Base-by-base conservation (phyloP, 2,888 invertebrate genomes). In the Xylota sylvarum region DNA sequence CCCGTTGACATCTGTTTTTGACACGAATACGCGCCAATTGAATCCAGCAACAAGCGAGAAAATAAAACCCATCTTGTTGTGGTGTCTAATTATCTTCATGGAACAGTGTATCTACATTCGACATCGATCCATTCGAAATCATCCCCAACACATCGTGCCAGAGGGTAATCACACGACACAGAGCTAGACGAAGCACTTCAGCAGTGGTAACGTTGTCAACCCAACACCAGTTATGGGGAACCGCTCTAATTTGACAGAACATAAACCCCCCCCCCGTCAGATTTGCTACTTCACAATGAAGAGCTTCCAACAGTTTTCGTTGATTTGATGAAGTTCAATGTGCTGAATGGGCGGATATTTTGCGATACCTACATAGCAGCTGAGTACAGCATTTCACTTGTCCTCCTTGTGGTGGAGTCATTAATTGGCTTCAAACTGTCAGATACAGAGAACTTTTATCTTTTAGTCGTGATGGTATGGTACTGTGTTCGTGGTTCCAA, bases 341-440 rank as follows among this genome's bases (percentile, higher is more conserved):
- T 78, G 72, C 78, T 67, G 60, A 83, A 72, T 58, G 78, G 35
- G 23, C 14, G 70, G 10, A 50, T 64, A 55, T 70, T 70, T 7
- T 43, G 55, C 23, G 19, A 70, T 37, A 23, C 7, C n/a, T 37
- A 12, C 37, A 1, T 2, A 19, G 19, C 9, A 9, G 14, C 46
- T 19, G 5, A 6, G 43, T 43, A 52, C 19, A 67, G 73, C 50
- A 67, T 77, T 77, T 65, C 56, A 77, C 58, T 82, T 76, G 23
- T 35, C 17, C 10, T 72, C 56, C 30, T 67, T 19, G 5, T 48
- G 55, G 10, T 32, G 10, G 46, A 78, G 79, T 46, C 79, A 40
- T 84, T 84, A 84, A 84, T 84, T 84, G 84, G 84, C 84, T 60
- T 84, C 84, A 65, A 74, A 50, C 56, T 84, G 84, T 84, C 84